Evolutionary conservation across 2,797 vertebrate genomes (phyloP).

Genomic region (Myotis planiceps): DNA sequence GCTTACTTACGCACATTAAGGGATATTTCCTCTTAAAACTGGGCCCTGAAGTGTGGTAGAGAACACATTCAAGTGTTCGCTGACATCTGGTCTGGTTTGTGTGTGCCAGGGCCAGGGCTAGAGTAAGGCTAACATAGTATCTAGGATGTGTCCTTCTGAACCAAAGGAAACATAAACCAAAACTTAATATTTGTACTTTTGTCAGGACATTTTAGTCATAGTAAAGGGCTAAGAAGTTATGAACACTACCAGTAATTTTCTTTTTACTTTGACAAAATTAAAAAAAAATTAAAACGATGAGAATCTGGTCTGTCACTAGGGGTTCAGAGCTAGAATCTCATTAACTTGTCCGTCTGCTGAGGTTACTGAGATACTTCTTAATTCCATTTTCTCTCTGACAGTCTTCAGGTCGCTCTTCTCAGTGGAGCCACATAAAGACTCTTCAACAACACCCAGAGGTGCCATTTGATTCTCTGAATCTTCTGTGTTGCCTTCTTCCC

Average conservation of each 20-base stretch:
- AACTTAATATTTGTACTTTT: neutral
- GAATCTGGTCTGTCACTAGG: neutral
- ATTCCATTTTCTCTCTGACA: neutral
- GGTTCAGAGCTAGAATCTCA: neutral
- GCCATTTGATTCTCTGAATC: conserved; percentile 14
- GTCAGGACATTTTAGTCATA: neutral
- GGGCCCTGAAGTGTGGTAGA: neutral
- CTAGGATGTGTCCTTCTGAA: neutral
- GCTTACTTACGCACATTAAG: neutral
- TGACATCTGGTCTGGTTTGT: neutral
- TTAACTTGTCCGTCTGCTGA: neutral
- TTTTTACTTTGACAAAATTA: neutral
- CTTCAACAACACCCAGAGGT: neutral
- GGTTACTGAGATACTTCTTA: neutral
- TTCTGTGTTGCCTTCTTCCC: neutral
- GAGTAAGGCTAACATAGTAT: neutral
- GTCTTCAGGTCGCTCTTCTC: neutral
- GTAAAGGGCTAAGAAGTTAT: neutral
- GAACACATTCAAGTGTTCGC: neutral
- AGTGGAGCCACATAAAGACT: neutral
- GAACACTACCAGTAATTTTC: neutral
- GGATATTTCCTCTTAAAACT: neutral
- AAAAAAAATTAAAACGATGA: neutral
- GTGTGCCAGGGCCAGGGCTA: neutral
- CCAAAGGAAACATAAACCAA: neutral